A percentile compares a stretch with the other conserved stretches of the same genome.
Conservation (phyloP, 2,888 invertebrate species). For the Cerceris ruficornis region DNA sequence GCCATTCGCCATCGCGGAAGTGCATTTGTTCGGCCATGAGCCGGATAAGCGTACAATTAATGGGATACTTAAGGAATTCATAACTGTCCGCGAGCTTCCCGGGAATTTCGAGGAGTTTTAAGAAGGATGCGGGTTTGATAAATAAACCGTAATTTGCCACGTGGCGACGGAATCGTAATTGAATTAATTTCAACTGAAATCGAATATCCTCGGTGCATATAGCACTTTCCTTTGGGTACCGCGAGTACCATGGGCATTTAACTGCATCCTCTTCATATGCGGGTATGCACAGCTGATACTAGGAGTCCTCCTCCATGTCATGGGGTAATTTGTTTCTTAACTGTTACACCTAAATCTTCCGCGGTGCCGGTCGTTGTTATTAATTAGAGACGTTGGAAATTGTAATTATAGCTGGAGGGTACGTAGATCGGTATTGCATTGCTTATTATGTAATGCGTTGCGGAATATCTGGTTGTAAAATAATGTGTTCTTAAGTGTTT, state of each 20-base stretch:
- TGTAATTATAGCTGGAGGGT: slow-evolving; percentile 31
- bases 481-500: background rate
- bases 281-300: background rate
- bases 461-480: slow-evolving; percentile 16
- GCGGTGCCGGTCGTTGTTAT: slow-evolving; percentile 32
- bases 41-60: slow-evolving; percentile 53
- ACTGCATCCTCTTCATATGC: background rate
- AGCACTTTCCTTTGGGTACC: slow-evolving; percentile 3
- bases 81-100: slow-evolving; percentile 16
- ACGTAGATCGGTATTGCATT: slow-evolving; percentile 18
- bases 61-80: slow-evolving; percentile 49
- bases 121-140: slow-evolving; percentile 25
- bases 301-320: background rate
- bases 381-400: slow-evolving; percentile 40
- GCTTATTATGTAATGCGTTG: slow-evolving; percentile 42
- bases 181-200: slow-evolving; percentile 46
- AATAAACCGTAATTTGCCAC: slow-evolving; percentile 42
- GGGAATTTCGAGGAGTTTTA: slow-evolving; percentile 31
- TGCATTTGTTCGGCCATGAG: slow-evolving; percentile 21
- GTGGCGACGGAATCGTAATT: slow-evolving; percentile 42
- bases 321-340: slow-evolving; percentile 28
- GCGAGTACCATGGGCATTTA: slow-evolving; percentile 1
- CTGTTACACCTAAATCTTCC: slow-evolving; percentile 22
- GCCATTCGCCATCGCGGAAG: slow-evolving; percentile 34
- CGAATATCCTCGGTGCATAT: slow-evolving; percentile 18